Percentiles rank a stretch among this genome's conserved stretches.
Evolutionary conservation across 92 coral and sea anemone species (phyloP).

Genomic region (Galaxea fascicularis): DNA sequence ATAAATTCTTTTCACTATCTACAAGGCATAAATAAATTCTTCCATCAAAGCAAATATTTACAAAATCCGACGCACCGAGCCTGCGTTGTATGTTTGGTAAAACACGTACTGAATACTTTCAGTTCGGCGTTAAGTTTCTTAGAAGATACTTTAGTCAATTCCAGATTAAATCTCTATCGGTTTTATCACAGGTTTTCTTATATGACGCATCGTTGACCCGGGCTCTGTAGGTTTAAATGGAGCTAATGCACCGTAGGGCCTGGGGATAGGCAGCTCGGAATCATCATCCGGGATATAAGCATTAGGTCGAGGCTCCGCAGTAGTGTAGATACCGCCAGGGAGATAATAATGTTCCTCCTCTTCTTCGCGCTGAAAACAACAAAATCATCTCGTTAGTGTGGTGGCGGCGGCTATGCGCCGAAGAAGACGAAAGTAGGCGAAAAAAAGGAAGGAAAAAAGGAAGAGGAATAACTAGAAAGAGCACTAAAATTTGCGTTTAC

Average conservation of each 20-base stretch:
- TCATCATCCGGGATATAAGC: conserved; percentile 99
- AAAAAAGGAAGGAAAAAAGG: too few relatives aligned
- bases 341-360: conserved; percentile 90
- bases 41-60: conserved; percentile 17
- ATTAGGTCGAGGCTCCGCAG: conserved; percentile 99
- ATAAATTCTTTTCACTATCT: conserved; percentile 36
- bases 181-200: conserved; percentile 95
- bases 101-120: background rate
- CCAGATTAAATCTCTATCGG: conserved; percentile 91
- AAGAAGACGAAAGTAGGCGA: background rate
- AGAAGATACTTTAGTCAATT: background rate
- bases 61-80: background rate
- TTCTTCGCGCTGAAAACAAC: conserved; percentile 85
- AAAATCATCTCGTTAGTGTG: background rate
- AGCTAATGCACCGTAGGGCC: conserved; percentile 97
- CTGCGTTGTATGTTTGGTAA: background rate
- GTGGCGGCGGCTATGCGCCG: background rate
- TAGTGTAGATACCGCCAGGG: conserved; percentile 94
- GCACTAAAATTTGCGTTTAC: background rate
- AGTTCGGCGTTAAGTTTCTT: background rate
- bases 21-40: conserved; percentile 11
- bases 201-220: conserved; percentile 98
- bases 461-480: background rate
- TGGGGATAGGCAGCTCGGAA: conserved; percentile 96
- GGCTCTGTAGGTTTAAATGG: conserved; percentile 99